phyloP scores from a whole-genome alignment of 2,113 vertebrate species.

The Eudorcas thomsonii region DNA sequence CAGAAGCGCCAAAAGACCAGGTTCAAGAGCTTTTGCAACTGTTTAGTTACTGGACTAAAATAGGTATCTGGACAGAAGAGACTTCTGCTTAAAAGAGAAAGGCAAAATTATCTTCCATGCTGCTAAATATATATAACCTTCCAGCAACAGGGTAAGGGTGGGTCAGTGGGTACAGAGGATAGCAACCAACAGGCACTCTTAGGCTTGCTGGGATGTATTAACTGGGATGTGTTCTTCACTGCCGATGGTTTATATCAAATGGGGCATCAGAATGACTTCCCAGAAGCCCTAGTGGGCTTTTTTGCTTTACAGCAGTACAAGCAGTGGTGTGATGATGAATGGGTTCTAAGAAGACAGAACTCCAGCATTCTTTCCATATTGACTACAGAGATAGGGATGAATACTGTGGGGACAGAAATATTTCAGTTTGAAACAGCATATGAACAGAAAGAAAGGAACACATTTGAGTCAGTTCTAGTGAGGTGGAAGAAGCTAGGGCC shows the following conservation, averaged over 20 bases:
- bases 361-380: background rate
- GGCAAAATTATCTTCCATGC: background rate
- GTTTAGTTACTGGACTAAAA: slow-evolving; percentile 19
- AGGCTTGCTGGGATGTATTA: background rate
- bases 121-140: background rate
- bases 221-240: background rate
- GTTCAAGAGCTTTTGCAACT: slow-evolving; percentile 21
- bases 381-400: background rate
- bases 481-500: background rate
- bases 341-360: background rate
- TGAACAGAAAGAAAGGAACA: background rate
- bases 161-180: background rate
- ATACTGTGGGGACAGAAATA: background rate
- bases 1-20: slow-evolving; percentile 18
- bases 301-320: background rate
- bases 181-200: background rate
- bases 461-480: background rate
- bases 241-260: background rate
- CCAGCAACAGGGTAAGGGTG: background rate
- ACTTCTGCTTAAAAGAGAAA: background rate
- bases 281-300: background rate
- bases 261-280: background rate
- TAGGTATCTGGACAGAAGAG: background rate
- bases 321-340: background rate
- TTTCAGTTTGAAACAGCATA: background rate